Conservation (phyloP, 2,113 vertebrate species). For the Rhipidura dahli region DNA sequence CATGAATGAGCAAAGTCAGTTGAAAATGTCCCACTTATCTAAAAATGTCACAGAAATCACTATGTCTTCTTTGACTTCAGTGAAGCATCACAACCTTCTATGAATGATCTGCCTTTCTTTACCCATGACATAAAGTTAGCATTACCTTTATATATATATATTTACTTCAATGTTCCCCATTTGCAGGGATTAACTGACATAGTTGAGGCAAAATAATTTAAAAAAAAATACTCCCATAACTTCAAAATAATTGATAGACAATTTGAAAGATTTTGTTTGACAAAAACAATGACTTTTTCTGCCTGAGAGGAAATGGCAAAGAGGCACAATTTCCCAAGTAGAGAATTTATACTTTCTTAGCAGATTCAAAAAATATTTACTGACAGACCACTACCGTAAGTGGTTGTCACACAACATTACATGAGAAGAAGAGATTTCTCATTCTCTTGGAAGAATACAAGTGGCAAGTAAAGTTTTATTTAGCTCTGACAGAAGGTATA, state of each 20-base stretch:
- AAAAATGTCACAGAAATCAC: not conserved
- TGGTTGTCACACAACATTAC: not conserved
- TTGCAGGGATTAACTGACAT: not conserved
- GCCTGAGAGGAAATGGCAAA: not conserved
- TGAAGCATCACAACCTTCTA: not conserved
- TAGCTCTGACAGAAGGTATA: not conserved
- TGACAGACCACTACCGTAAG: rapidly evolving
- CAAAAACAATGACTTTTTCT: not conserved
- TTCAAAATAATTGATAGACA: not conserved
- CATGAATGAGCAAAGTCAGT: not conserved
- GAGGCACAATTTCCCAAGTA: not conserved
- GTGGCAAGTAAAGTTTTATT: not conserved
- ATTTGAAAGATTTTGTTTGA: not conserved
- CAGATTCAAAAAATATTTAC: not conserved
- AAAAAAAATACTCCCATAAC: not conserved
- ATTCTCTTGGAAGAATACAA: not conserved
- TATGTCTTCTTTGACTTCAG: not conserved
- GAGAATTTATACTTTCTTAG: not conserved
- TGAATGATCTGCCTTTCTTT: not conserved
- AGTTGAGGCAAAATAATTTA: not conserved
- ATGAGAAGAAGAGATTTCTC: not conserved
- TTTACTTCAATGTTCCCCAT: not conserved
- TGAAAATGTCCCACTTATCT: not conserved
- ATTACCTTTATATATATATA: not conserved
- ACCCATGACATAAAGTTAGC: not conserved